Conservation (phyloP, 2,888 invertebrate species). For the Dorcus parallelipipedus region DNA sequence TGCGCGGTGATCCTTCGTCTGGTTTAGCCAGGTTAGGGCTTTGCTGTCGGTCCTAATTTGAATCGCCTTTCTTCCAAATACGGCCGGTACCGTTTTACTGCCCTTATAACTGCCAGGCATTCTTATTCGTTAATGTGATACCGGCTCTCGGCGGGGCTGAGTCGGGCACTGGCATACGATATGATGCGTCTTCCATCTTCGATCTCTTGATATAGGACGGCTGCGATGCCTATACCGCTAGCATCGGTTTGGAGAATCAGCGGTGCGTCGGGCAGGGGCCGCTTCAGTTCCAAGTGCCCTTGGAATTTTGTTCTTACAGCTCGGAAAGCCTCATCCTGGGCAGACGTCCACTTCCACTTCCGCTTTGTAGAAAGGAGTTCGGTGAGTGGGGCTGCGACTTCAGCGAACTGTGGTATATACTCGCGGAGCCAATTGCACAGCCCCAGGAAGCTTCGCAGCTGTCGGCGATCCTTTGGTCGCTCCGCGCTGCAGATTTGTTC, state of each 20-base stretch:
- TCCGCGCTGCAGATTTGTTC: slow-evolving; percentile 4
- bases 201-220: slow-evolving; percentile 26
- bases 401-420: slow-evolving; percentile 7
- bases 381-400: neutral
- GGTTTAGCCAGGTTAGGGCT: slow-evolving; percentile 21
- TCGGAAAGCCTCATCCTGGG: slow-evolving; percentile 16
- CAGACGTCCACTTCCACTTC: slow-evolving; percentile 13
- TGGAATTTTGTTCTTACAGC: slow-evolving; percentile 14
- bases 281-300: slow-evolving; percentile 3
- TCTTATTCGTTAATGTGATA: slow-evolving; percentile 32
- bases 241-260: slow-evolving; percentile 27
- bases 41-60: slow-evolving; percentile 16
- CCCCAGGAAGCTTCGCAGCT: slow-evolving; percentile 21
- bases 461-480: slow-evolving; percentile 9
- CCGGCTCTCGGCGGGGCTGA: slow-evolving; percentile 11
- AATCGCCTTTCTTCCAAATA: slow-evolving; percentile 27
- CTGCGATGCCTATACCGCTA: slow-evolving; percentile 24
- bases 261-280: neutral
- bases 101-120: slow-evolving; percentile 29
- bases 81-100: slow-evolving; percentile 23
- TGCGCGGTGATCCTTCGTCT: slow-evolving; percentile 11
- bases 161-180: slow-evolving; percentile 22
- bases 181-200: slow-evolving; percentile 17
- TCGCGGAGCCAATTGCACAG: slow-evolving; percentile 21
- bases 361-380: neutral